Evolutionary conservation across 2,888 invertebrate genomes (phyloP), one percentile per base, ranked within the genome.

Genomic region (Alcis repandata): DNA sequence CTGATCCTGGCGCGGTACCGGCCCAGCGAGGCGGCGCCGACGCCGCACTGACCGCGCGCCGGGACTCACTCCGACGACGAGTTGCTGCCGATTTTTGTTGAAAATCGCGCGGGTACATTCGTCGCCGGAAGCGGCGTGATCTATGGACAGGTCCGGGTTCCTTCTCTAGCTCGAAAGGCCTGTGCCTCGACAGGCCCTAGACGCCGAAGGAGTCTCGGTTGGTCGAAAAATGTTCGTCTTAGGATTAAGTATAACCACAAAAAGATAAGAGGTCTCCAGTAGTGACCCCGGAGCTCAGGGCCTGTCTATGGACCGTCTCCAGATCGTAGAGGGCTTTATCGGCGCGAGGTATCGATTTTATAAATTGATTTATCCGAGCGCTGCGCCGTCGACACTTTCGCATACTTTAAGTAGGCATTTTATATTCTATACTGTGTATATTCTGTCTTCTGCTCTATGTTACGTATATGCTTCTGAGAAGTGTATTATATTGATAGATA

Each of bases 1-100:
- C 96, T 97, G 69, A 97, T 98, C 73, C 90, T 98, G 76, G 95
- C 95, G 67, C 96, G 97, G 94, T 97, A 91, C 84, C 84, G 91
- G n/a, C 92, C 92, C 11, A 88, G 89, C 80, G 91, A 91, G 74
- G 84, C 90, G 52, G 81, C 79, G 17, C 81, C 90, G 52, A 80
- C 79, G 17, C 81, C 85, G 62, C 84, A 83, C 73, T 85, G 80
- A 83, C 53, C 53, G 40, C 57, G 27, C 27, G 27, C 56, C 54
- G 38, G 68, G 65, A 60, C 6, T 7, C 0, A 9, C 71, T 71
- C 71, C 73, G 74, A 69, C 68, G 17, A 66, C 53, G 82, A 82
- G 82, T 86, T 88, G 81, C 84, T 74, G 83, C 84, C 81, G 79
- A 79, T 92, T 92, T 90, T 79, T 66, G 33, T 41, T 48, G 46